Base-by-base conservation (phyloP, 1,140 invertebrate species). In the Microplitis demolitor region DNA sequence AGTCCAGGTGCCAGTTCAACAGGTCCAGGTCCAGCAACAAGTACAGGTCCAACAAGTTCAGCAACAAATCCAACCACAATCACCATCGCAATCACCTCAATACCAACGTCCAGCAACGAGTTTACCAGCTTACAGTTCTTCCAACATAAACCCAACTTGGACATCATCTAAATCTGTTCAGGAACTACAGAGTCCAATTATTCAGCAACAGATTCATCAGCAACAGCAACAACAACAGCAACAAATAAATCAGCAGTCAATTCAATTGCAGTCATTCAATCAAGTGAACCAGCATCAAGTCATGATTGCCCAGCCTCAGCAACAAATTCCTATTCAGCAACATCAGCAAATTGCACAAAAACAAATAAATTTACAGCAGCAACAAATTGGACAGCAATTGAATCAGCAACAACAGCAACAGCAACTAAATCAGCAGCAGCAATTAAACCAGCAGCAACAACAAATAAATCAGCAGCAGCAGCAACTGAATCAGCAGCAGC, bases 401-500 rank as follows among this genome's bases (percentile, higher is more conserved):
- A 72, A 61, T 66, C 53, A 54, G 3, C 78, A 88, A 56, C 85
- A 88, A 33, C 85, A 87, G 56, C 51, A 54, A 3, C 58, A 50
- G 16, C 75, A 76, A 35, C 60, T 71, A 11, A 58, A 54, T 3
- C 54, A 67, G 0, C 14, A 61, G n/a, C n/a, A 35, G 3, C 73
- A 67, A 34, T 8, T 62, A 45, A 33, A 14, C 39, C 35, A 16
- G 6, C 67, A 58, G 13, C 85, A 87, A 58, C 81, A 84, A 53
- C 82, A 86, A 35, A 84, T 85, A 63, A 83, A 84, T 33, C 88
- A 87, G 64, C 87, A 81, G 61, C 87, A 88, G 79, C 84, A 69
- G 37, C 37, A 5, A 39, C 70, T 64, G 54, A n/a, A n/a, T n/a
- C 50, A 50, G n/a, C 85, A 87, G 61, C 81, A 84, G 51, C 82